Evolutionary conservation across 2,113 vertebrate genomes (phyloP).

Genomic region (Litocranius walleri): DNA sequence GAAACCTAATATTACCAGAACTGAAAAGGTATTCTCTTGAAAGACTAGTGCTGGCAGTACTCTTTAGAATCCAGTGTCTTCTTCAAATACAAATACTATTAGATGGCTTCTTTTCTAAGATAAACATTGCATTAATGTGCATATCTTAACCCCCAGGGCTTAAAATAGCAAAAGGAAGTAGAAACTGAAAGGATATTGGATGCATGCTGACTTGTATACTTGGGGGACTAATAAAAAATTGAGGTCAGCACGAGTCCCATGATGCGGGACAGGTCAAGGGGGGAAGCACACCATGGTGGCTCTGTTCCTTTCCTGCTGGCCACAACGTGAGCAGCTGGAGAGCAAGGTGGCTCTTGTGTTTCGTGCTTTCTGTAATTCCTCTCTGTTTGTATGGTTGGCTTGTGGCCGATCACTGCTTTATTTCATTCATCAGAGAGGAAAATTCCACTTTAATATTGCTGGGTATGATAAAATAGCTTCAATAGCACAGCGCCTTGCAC

Average conservation of each 20-base stretch:
- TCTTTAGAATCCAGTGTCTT: conserved; percentile 27
- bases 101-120: conserved; percentile 30
- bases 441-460: conserved; percentile 48
- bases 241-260: conserved; percentile 47
- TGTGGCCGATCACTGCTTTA: not conserved
- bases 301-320: conserved; percentile 6
- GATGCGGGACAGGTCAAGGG: not conserved
- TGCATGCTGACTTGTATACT: conserved; percentile 37
- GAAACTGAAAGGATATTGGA: conserved; percentile 7
- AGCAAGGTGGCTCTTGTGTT: conserved; percentile 32
- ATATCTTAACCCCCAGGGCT: conserved; percentile 51
- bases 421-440: conserved; percentile 58
- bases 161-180: conserved; percentile 57
- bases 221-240: conserved; percentile 34
- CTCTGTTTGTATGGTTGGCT: conserved; percentile 33
- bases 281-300: conserved; percentile 56
- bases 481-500: not conserved
- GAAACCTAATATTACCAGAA: not conserved
- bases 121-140: conserved; percentile 48
- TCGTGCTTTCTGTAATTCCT: conserved; percentile 25
- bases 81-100: conserved; percentile 42
- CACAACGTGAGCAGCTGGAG: not conserved
- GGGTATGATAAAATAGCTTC: not conserved
- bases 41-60: conserved; percentile 20
- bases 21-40: not conserved